Evolutionary conservation across 1,140 invertebrate genomes (phyloP), one percentile per base, ranked within the genome.

Genomic region (Halotydeus destructor): DNA sequence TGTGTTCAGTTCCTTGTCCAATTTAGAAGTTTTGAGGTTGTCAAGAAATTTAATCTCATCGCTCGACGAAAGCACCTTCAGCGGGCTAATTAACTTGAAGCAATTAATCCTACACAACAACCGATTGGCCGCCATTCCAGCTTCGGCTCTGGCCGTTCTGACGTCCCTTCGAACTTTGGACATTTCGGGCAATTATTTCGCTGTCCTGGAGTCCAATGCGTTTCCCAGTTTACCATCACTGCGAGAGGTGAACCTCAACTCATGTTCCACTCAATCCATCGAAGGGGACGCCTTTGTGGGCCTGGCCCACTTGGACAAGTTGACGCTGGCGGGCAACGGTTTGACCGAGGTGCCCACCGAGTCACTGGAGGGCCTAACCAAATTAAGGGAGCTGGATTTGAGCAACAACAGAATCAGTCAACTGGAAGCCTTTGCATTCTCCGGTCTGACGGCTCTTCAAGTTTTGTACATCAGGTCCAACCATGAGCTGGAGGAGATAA

Each of bases 51-150:
- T 76, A 46, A 80, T 89, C 53, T 72, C 74, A 11, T 69, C 69
- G 50, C 74, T 89, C 11, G 76, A 82, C 52, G 66, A 71, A 0
- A 69, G 68, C 41, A 77, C 82, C 2, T 82, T 89, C 52, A 68
- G 72, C 34, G 79, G 78, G 1, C 57, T 89, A 14, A 60, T 65
- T 0, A 70, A 74, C 2, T 64, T 89, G 23, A 62, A 78, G 37
- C 74, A 78, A 0, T 61, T 91, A 0, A 77, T 78, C 53, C 61
- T 89, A 31, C 78, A 84, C 50, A 78, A 85, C 54, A 91, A 89
- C 59, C 72, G 76, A 38, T 60, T 88, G 26, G 73, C 66, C 45
- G 61, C 68, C 14, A 46, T 63, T 33, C 51, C 52, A 5, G 76
- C 74, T 1, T 53, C 67, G 8, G 71, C 76, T 0, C 72, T 81